Conservation (phyloP, 2,888 invertebrate species). For the Pandemis heparana region DNA sequence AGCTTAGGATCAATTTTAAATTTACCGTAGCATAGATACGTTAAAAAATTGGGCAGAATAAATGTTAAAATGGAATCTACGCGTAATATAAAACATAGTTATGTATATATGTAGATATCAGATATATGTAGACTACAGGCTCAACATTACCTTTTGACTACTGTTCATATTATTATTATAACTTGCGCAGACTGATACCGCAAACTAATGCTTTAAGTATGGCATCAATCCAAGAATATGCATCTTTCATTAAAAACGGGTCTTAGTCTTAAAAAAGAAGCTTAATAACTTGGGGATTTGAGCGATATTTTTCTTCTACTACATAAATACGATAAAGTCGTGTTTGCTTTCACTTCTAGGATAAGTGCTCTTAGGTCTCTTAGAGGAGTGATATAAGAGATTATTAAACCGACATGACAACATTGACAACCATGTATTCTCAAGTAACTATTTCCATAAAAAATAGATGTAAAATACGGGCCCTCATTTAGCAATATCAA, state of each 20-base stretch:
- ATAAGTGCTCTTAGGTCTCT: neutral
- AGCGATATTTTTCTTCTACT: neutral
- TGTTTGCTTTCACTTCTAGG: neutral
- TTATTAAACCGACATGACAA: too few species aligned
- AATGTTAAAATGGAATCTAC: neutral
- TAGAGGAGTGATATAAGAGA: neutral
- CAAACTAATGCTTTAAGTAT: neutral
- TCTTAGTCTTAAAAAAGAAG: neutral
- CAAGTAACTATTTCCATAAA: too few species aligned
- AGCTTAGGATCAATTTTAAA: neutral
- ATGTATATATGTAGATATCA: too few species aligned
- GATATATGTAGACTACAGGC: too few species aligned
- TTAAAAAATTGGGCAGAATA: neutral
- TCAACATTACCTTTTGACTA: too few species aligned
- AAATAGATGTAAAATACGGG: too few species aligned
- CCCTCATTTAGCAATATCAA: too few species aligned
- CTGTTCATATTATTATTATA: neutral
- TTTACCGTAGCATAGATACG: neutral
- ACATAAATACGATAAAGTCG: neutral
- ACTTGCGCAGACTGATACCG: neutral
- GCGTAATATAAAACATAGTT: too few species aligned
- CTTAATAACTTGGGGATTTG: slow-evolving; percentile 4
- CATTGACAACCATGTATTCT: too few species aligned
- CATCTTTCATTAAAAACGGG: neutral
- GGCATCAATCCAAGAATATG: neutral